Percentiles rank a stretch among this genome's conserved stretches.
phyloP scores from a whole-genome alignment of 2,888 invertebrate species.

The Synergus japonicus region DNA sequence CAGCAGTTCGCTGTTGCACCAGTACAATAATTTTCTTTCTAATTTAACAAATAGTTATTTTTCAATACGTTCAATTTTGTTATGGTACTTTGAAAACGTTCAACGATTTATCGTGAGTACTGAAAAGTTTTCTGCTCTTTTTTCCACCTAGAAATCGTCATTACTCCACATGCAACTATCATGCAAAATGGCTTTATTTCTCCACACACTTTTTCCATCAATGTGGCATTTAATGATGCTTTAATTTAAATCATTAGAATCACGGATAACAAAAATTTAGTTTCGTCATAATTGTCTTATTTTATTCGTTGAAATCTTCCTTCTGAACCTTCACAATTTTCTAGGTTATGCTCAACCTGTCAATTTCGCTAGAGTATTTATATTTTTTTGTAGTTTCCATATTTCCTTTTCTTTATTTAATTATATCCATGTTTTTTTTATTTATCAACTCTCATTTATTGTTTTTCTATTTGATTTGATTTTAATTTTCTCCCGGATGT shows the following conservation, averaged over 20 bases:
- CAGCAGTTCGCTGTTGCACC: conserved; percentile 65
- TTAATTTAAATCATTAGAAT: conserved; percentile 36
- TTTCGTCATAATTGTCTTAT: neutral
- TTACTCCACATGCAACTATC: conserved; percentile 44
- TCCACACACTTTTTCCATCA: conserved; percentile 46
- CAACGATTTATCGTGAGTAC: conserved; percentile 67
- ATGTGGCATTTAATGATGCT: conserved; percentile 56
- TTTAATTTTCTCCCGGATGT: neutral
- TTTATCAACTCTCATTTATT: neutral
- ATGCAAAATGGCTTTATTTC: conserved; percentile 62
- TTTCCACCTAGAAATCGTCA: neutral
- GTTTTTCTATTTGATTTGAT: neutral
- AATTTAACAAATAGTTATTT: conserved; percentile 70
- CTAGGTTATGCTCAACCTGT: conserved; percentile 36
- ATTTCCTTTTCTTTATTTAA: conserved; percentile 13
- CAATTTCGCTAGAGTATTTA: neutral
- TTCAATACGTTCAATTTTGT: conserved; percentile 66
- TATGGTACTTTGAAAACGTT: conserved; percentile 68
- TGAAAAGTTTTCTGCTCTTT: neutral
- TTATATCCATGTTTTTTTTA: neutral
- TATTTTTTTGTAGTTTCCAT: conserved; percentile 9
- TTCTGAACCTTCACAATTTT: neutral
- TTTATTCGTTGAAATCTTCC: neutral
- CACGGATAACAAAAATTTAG: neutral
- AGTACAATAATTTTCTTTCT: conserved; percentile 65